Conservation (phyloP, 2,888 invertebrate species). For the Drosophila mulleri region DNA sequence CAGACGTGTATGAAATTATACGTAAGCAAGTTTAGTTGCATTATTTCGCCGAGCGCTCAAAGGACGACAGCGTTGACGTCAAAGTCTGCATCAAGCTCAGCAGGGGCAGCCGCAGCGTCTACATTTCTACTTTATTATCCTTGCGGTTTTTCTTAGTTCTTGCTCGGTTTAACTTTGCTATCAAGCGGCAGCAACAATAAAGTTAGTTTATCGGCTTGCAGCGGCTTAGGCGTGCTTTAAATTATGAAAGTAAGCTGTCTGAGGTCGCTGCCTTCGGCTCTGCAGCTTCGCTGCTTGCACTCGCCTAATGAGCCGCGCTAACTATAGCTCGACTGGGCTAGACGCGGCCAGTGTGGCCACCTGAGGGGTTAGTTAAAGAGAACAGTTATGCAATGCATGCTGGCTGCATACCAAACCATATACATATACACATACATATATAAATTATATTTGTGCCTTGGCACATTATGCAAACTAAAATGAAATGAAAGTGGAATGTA, state of each 20-base stretch:
- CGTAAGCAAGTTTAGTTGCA: slow-evolving; percentile 53
- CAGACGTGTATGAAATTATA: slow-evolving; percentile 14
- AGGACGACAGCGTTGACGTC: slow-evolving; percentile 49
- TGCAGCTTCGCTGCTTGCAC: slow-evolving; percentile 22
- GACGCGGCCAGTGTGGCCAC: neutral
- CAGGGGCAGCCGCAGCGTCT: slow-evolving; percentile 30
- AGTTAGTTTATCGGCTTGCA: slow-evolving; percentile 59
- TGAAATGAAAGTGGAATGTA: slow-evolving; percentile 4
- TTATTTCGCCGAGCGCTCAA: slow-evolving; percentile 41
- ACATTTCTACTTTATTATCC: slow-evolving; percentile 71
- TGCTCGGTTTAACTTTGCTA: slow-evolving; percentile 57
- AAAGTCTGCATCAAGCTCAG: slow-evolving; percentile 30
- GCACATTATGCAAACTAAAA: slow-evolving; percentile 8
- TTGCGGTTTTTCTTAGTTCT: slow-evolving; percentile 67
- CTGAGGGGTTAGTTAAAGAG: slow-evolving; percentile 1
- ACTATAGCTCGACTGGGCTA: neutral
- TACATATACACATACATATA: neutral
- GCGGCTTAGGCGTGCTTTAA: slow-evolving; percentile 65
- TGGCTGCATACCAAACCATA: slow-evolving; percentile 9
- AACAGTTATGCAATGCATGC: slow-evolving; percentile 33
- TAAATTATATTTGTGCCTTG: slow-evolving; percentile 7
- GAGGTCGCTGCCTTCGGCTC: slow-evolving; percentile 31
- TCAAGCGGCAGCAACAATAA: slow-evolving; percentile 49
- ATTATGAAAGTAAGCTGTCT: slow-evolving; percentile 71
- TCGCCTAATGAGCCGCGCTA: slow-evolving; percentile 25